A percentile compares a stretch with the other conserved stretches of the same genome.
These are phyloP conservation scores for Drosophila kepulauana DNA, from an alignment of 1,140 invertebrate genomes.

Conservation along the genomic window DNA sequence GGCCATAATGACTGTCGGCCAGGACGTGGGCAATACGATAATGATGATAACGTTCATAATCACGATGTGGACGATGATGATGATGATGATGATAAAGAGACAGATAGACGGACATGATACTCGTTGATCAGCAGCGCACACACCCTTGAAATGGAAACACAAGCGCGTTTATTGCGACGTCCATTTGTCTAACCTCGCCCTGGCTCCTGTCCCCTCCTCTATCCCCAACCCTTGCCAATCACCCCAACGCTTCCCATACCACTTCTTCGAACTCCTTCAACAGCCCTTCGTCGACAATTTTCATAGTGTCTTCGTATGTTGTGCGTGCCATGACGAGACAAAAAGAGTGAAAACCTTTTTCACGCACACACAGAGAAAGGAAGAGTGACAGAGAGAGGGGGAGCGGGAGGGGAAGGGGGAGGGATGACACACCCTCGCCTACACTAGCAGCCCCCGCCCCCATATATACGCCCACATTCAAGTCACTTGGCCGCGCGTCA, in stretches of 20 bases:
- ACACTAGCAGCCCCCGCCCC: background rate
- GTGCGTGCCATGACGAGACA: slow-evolving; percentile 38
- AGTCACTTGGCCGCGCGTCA: slow-evolving; percentile 73
- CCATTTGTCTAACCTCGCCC: slow-evolving; percentile 66
- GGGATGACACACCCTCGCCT: slow-evolving; percentile 51
- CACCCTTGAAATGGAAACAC: slow-evolving; percentile 47
- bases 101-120: slow-evolving; percentile 42
- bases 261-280: slow-evolving; percentile 5
- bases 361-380: slow-evolving; percentile 29
- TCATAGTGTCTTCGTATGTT: slow-evolving; percentile 28
- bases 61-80: background rate
- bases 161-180: slow-evolving; percentile 53
- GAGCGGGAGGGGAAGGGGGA: too few species aligned
- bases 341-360: slow-evolving; percentile 60
- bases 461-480: slow-evolving; percentile 28
- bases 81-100: slow-evolving; percentile 10
- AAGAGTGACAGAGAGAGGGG: too few species aligned
- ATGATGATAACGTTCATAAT: slow-evolving; percentile 8
- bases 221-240: background rate
- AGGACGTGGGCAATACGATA: slow-evolving; percentile 5
- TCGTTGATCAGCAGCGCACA: slow-evolving; percentile 68
- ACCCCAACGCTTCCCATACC: too few species aligned
- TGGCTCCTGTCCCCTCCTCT: background rate
- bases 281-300: background rate
- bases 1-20: slow-evolving; percentile 63